Evolutionary conservation across 2,113 vertebrate species (phyloP).

Genomic region (Rhineura floridana): DNA sequence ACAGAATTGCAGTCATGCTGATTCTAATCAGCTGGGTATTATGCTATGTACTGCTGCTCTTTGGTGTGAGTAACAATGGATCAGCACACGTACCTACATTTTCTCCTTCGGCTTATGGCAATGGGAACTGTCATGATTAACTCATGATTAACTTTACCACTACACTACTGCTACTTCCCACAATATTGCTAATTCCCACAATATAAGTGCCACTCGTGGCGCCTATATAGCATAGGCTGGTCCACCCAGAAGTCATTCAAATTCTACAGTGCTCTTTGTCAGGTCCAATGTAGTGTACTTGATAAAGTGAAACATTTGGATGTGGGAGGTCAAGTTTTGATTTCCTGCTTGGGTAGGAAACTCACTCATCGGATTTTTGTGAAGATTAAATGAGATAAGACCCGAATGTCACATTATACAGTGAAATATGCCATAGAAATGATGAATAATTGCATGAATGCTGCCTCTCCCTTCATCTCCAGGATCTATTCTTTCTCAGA

Average conservation of each 20-base stretch:
- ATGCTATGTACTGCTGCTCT: too few species aligned
- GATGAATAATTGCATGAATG: conserved; percentile 5
- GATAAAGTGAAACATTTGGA: not conserved
- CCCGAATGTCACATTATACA: not conserved
- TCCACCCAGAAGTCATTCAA: not conserved
- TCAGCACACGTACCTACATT: too few species aligned
- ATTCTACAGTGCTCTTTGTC: not conserved
- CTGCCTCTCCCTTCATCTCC: not conserved
- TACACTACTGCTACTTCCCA: too few species aligned
- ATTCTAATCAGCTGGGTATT: too few species aligned
- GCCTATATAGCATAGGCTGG: not conserved
- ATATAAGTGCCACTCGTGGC: not conserved
- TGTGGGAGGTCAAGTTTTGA: not conserved
- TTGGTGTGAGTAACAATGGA: too few species aligned
- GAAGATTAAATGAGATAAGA: not conserved
- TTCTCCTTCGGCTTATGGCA: too few species aligned
- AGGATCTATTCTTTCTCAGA: not conserved
- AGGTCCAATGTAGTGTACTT: not conserved
- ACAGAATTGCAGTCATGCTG: too few species aligned
- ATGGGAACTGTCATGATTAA: too few species aligned
- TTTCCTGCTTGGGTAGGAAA: not conserved
- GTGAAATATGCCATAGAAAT: not conserved
- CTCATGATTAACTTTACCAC: too few species aligned
- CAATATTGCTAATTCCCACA: not conserved
- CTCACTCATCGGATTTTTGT: not conserved